Percentiles rank a stretch among this genome's conserved stretches.
phyloP scores from a whole-genome alignment of 2,888 invertebrate species.

The Pedicia rivosa region DNA sequence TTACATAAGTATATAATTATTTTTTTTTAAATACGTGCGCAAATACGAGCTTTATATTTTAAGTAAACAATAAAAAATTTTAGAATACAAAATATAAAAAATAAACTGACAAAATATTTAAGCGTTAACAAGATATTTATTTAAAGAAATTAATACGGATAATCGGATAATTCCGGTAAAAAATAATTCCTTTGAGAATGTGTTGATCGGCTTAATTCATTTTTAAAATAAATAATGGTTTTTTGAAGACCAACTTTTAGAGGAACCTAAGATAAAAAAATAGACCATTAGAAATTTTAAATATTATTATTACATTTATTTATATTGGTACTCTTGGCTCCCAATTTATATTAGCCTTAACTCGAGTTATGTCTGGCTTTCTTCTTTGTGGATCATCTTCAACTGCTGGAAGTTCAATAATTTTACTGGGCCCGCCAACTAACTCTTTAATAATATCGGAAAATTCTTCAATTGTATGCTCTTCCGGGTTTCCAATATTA shows the following conservation, averaged over 20 bases:
- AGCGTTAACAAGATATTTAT: too few species aligned
- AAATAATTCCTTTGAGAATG: constrained; percentile 37
- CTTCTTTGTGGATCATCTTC: constrained; percentile 94
- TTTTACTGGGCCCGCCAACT: constrained; percentile 72
- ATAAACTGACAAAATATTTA: too few species aligned
- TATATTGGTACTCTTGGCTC: constrained; percentile 63
- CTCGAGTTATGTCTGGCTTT: constrained; percentile 83
- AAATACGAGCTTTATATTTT: too few species aligned
- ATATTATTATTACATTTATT: not conserved
- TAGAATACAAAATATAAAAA: too few species aligned
- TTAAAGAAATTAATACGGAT: too few species aligned
- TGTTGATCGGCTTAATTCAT: constrained; percentile 55
- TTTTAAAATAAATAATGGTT: constrained; percentile 87
- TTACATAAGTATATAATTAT: too few species aligned
- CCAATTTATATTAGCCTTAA: constrained; percentile 76
- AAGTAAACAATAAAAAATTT: too few species aligned
- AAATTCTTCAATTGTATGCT: constrained; percentile 90
- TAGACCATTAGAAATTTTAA: constrained; percentile 8
- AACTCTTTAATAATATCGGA: constrained; percentile 69
- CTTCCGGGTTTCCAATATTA: constrained; percentile 95
- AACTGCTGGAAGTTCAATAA: constrained; percentile 69
- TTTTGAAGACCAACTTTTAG: constrained; percentile 73
- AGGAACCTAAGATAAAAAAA: too few species aligned
- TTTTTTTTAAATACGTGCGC: too few species aligned
- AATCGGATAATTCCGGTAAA: constrained; percentile 13